phyloP scores from a whole-genome alignment of 2,888 invertebrate genomes.

The Volucella bombylans region DNA sequence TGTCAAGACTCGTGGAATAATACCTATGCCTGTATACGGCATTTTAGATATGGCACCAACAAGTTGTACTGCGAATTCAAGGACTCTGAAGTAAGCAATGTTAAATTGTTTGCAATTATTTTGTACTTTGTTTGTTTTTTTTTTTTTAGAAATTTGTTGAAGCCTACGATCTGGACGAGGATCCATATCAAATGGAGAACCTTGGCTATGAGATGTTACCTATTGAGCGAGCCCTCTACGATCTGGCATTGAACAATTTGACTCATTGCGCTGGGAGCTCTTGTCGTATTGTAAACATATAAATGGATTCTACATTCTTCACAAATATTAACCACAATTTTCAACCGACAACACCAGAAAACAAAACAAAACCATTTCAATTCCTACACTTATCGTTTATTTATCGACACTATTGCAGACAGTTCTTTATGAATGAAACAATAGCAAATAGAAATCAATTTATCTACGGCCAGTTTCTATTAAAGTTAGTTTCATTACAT shows the following conservation, averaged over 20 bases:
- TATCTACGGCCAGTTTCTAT: conserved; percentile 29
- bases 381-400: conserved; percentile 56
- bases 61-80: conserved; percentile 83
- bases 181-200: conserved; percentile 89
- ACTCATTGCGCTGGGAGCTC: conserved; percentile 78
- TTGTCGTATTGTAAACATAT: conserved; percentile 76
- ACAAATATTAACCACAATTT: conserved; percentile 16
- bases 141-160: conserved; percentile 87
- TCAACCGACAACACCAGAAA: not conserved
- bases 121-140: conserved; percentile 73
- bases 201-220: conserved; percentile 83
- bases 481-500: conserved; percentile 32
- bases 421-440: conserved; percentile 17
- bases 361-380: conserved; percentile 6
- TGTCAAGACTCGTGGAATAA: conserved; percentile 94
- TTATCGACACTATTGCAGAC: conserved; percentile 64
- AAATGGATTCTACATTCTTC: conserved; percentile 21
- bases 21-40: conserved; percentile 90
- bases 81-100: conserved; percentile 81
- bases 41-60: conserved; percentile 83
- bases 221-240: conserved; percentile 84
- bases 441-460: conserved; percentile 46
- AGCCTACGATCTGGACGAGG: conserved; percentile 88
- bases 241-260: conserved; percentile 79
- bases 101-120: not conserved